Evolutionary conservation across 2,888 invertebrate species (phyloP), one percentile per base, ranked within the genome.

Genomic region (Fabriciana adippe): DNA sequence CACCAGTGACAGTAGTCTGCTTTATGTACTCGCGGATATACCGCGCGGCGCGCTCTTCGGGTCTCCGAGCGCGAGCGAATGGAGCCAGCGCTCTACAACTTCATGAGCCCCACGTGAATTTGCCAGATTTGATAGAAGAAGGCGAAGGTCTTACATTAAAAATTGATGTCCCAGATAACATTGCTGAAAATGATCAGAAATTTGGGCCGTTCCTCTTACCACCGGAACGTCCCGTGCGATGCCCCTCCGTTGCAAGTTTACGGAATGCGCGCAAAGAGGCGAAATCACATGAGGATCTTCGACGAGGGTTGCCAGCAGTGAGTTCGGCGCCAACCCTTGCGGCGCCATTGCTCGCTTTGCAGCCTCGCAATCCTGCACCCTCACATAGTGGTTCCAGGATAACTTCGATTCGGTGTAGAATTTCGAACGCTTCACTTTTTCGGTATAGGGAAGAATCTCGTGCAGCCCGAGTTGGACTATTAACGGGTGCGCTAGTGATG

Each of bases 361-460:
- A 80, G 70, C 84, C 79, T 60, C 85, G 87, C 15, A 84, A 90
- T n/a, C 84, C 94, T 67, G 91, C 93, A 69, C 92, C 93, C 64
- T 83, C 87, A 1, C 84, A 80, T 60, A 77, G 79, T 71, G 92
- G 94, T 67, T 95, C 94, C 71, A 94, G 95, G 81, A 96, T 97
- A 79, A 95, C 95, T 70, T 95, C 95, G 64, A 89, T 97, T 74
- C 94, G 96, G 67, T 95, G 96, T 83, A 94, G 97, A 64, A 96
- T 97, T 72, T 96, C 97, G 72, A 97, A 97, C 82, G 97, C 97
- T 45, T 96, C 96, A 56, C 93, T 97, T 71, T 97, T 97, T 87
- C 94, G 96, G 79, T 97, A 97, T 83, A 94, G 97, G 64, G 98
- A 98, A 83, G 98, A 98, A 89, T 96, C 97, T 75, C 94, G 97